These are phyloP conservation scores for Calephelis perditalis DNA, from an alignment of 2,888 invertebrate genomes.

Conservation along the genomic window DNA sequence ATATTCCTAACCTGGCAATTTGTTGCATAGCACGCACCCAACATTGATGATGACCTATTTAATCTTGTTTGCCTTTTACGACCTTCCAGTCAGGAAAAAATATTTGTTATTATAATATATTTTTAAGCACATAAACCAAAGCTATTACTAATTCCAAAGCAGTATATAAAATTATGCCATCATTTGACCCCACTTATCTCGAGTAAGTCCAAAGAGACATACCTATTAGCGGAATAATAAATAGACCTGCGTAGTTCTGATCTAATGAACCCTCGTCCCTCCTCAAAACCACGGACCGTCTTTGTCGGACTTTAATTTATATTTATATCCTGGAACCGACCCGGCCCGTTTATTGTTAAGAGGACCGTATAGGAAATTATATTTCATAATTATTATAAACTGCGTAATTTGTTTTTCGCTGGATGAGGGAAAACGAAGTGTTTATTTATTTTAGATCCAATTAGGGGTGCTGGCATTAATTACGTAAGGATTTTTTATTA, in stretches of 20 bases:
- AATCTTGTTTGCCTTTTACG: too few species aligned
- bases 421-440: too few species aligned
- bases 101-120: background rate
- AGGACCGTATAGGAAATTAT: constrained; percentile 1
- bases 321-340: constrained; percentile 8
- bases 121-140: constrained; percentile 4
- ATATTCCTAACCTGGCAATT: too few species aligned
- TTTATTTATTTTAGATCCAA: too few species aligned
- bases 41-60: too few species aligned
- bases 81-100: too few species aligned
- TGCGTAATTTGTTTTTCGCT: too few species aligned
- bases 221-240: constrained; percentile 9
- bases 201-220: constrained; percentile 5
- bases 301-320: constrained; percentile 8
- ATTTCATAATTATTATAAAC: background rate
- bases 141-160: background rate
- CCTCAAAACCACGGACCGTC: constrained; percentile 9
- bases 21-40: too few species aligned
- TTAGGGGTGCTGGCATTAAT: too few species aligned
- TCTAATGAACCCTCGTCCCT: constrained; percentile 12
- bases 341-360: background rate
- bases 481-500: too few species aligned
- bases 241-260: constrained; percentile 8
- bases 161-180: constrained; percentile 3
- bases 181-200: constrained; percentile 2